phyloP scores from a whole-genome alignment of 2,888 invertebrate species.

The Eristalis arbustorum region DNA sequence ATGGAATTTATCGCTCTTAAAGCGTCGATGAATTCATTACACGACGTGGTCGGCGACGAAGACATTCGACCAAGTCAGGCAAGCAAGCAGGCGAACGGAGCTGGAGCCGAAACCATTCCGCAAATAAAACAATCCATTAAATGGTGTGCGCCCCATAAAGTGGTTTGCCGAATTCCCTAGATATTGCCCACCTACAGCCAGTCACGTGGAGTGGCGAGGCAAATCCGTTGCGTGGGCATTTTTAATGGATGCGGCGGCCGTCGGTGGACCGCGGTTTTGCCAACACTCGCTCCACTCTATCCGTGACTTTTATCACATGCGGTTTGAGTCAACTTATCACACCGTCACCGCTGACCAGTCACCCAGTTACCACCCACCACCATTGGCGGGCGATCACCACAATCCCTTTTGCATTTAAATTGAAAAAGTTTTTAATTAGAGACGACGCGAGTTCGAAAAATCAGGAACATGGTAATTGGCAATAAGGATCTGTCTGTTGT shows the following conservation, averaged over 20 bases:
- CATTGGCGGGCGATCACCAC: slow-evolving; percentile 9
- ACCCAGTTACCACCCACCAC: slow-evolving; percentile 7
- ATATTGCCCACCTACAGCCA: slow-evolving; percentile 34
- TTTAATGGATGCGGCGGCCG: slow-evolving; percentile 51
- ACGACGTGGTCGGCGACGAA: slow-evolving; percentile 12
- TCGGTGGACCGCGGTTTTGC: slow-evolving; percentile 17
- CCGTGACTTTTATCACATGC: slow-evolving; percentile 61
- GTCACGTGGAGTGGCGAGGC: not conserved
- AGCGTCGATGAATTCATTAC: slow-evolving; percentile 54
- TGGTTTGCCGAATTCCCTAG: slow-evolving; percentile 51
- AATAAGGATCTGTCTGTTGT: slow-evolving; percentile 50
- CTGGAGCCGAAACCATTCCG: slow-evolving; percentile 38
- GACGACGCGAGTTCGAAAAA: slow-evolving; percentile 29
- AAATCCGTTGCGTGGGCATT: slow-evolving; percentile 49
- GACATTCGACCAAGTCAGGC: slow-evolving; percentile 29
- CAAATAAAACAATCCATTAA: slow-evolving; percentile 59
- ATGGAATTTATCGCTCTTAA: slow-evolving; percentile 26
- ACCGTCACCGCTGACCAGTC: not conserved
- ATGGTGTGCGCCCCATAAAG: slow-evolving; percentile 57
- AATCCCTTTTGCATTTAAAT: slow-evolving; percentile 56
- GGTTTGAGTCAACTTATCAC: slow-evolving; percentile 51
- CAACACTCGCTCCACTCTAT: slow-evolving; percentile 21
- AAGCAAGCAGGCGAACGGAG: slow-evolving; percentile 4
- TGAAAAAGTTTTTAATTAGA: slow-evolving; percentile 65
- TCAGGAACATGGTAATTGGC: slow-evolving; percentile 58